Conservation (phyloP, 1,140 invertebrate species). For the Drosophila albomicans region DNA sequence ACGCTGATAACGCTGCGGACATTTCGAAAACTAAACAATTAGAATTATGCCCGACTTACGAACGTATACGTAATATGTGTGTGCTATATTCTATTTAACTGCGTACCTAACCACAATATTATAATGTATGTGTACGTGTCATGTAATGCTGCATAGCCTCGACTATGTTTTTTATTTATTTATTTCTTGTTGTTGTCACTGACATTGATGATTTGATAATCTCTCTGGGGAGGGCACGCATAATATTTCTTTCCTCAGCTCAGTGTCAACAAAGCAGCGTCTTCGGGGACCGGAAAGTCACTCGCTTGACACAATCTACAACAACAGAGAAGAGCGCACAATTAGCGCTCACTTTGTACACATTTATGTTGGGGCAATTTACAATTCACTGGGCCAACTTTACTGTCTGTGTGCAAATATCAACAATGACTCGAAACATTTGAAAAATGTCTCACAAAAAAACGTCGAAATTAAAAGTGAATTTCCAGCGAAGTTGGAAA, state of each 20-base stretch:
- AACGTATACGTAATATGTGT: background rate
- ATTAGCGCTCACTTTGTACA: constrained; percentile 27
- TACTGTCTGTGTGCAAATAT: constrained; percentile 12
- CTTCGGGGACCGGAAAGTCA: constrained; percentile 35
- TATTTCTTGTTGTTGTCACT: background rate
- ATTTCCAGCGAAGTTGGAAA: background rate
- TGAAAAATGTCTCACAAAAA: constrained; percentile 4
- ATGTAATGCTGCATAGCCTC: constrained; percentile 47
- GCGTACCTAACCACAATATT: background rate
- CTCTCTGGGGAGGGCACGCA: constrained; percentile 31
- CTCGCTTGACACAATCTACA: constrained; percentile 2
- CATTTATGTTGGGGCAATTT: constrained; percentile 38
- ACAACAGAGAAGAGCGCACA: background rate
- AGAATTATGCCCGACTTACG: constrained; percentile 28
- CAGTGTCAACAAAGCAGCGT: background rate
- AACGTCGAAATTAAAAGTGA: background rate
- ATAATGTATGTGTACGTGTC: background rate
- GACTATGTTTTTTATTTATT: constrained; percentile 15
- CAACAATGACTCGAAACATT: constrained; percentile 4
- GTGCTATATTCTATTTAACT: background rate
- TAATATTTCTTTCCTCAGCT: constrained; percentile 10
- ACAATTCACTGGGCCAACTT: constrained; percentile 6
- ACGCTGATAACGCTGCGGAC: constrained; percentile 55
- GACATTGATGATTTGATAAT: constrained; percentile 49
- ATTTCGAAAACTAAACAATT: constrained; percentile 55